Evolutionary conservation across 2,888 invertebrate genomes (phyloP).

Genomic region (Diplazon laetatorius): DNA sequence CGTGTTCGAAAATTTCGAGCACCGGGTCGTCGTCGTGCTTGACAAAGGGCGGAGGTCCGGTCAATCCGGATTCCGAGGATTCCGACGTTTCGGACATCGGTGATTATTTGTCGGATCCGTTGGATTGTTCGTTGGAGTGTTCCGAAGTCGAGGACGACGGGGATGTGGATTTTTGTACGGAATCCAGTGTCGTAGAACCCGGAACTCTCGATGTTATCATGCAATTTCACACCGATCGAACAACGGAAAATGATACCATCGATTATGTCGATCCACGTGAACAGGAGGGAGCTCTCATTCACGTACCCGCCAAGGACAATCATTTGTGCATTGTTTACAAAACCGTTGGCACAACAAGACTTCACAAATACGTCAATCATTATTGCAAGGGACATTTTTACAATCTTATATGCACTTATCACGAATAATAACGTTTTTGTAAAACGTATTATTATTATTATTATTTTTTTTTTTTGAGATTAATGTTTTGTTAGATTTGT

Average conservation of each 20-base stretch:
- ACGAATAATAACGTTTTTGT: constrained; percentile 71
- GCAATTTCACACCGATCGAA: constrained; percentile 76
- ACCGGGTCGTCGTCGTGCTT: background rate
- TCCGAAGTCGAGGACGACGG: constrained; percentile 68
- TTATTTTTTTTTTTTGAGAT: constrained; percentile 4
- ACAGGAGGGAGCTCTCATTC: constrained; percentile 84
- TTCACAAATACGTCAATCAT: constrained; percentile 79
- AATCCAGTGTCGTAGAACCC: constrained; percentile 52
- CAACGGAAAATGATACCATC: constrained; percentile 71
- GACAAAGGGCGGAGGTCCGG: constrained; percentile 42
- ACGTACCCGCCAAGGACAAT: constrained; percentile 87
- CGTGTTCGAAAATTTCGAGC: constrained; percentile 59
- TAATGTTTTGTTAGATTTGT: constrained; percentile 1
- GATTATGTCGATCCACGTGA: constrained; percentile 76
- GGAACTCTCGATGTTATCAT: constrained; percentile 77
- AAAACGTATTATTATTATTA: background rate
- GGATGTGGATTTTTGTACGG: constrained; percentile 32
- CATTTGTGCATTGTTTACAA: constrained; percentile 87
- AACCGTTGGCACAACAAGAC: constrained; percentile 82
- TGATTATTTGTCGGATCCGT: constrained; percentile 74
- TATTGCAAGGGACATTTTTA: constrained; percentile 78
- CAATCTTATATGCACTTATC: constrained; percentile 78
- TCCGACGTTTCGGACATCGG: constrained; percentile 75
- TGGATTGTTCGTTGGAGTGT: constrained; percentile 69
- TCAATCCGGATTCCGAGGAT: constrained; percentile 71